Evolutionary conservation across 2,888 invertebrate species (phyloP).

Genomic region (Trachelus stipa): DNA sequence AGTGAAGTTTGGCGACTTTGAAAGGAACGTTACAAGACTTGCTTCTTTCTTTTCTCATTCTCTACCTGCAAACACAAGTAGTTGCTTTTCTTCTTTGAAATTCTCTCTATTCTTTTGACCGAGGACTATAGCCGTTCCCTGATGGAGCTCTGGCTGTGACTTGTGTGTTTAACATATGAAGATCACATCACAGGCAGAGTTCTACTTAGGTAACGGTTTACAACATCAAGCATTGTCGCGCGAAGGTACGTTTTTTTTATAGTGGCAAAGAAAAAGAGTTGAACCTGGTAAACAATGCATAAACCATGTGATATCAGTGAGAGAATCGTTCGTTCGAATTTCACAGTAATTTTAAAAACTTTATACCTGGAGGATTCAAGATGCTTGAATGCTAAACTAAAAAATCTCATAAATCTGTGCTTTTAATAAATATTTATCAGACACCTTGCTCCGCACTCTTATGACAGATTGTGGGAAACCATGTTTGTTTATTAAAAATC

Average conservation of each 20-base stretch:
- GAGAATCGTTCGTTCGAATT: not conserved
- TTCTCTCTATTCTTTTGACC: not conserved
- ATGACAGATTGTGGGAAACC: not conserved
- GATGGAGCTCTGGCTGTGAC: slow-evolving; percentile 86
- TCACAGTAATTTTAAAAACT: not conserved
- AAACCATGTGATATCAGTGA: not conserved
- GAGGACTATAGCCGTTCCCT: slow-evolving; percentile 54
- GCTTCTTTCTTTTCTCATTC: slow-evolving; percentile 3
- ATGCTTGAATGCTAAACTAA: not conserved
- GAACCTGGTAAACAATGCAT: not conserved
- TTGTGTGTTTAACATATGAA: slow-evolving; percentile 72
- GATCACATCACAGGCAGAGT: slow-evolving; percentile 96
- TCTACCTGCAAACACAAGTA: not conserved
- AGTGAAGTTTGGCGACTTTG: not conserved
- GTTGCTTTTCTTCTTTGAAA: not conserved
- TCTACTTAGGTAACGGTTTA: slow-evolving; percentile 78
- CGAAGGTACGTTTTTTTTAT: slow-evolving; percentile 42
- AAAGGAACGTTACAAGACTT: not conserved
- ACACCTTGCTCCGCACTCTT: not conserved
- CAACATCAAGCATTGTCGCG: slow-evolving; percentile 44
- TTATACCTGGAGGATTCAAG: not conserved
- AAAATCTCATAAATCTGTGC: not conserved
- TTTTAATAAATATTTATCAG: not conserved
- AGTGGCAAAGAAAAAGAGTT: not conserved
- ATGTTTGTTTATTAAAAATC: not conserved